Evolutionary conservation across 2,113 vertebrate genomes (phyloP), one percentile per base, ranked within the genome.

Genomic region (Climacteris rufus): DNA sequence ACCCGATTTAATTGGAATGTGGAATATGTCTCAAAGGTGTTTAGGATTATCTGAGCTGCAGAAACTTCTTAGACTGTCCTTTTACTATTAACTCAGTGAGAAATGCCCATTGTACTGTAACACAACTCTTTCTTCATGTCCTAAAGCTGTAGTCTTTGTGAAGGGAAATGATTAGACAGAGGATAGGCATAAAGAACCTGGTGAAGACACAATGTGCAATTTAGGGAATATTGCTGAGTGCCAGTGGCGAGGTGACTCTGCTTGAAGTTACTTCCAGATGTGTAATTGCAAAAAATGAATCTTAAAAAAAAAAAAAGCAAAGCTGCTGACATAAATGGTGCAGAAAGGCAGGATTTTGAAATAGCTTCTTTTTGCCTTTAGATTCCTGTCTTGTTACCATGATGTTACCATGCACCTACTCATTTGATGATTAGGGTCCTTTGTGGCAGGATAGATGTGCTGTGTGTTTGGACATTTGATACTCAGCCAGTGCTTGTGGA

Each of bases 331-430:
- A 17, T 75, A 60, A 85, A 19, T 25, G 37, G 7, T 64, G 17
- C 33, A 57, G 57, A 71, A 75, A 59, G 84, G 39, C 35, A 75
- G 45, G 35, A 54, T 21, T 71, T 37, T 64, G 39, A 77, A 69
- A 39, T 35, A 50, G 8, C 19, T 87, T 79, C 4, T 1, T 88
- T 88, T 77, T 89, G 10, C 39, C 28, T 61, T 44, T 61, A 31
- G 60, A n/a, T n/a, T n/a, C n/a, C n/a, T n/a, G n/a, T n/a, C n/a
- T n/a, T n/a, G n/a, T n/a, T n/a, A n/a, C n/a, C n/a, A n/a, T n/a
- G n/a, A 42, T 52, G 20, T n/a, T 88, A 18, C 37, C 61, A 45
- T 72, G 44, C 23, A 21, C 0, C 0, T 66, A 21, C 14, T 40
- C 15, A 27, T 78, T 54, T 75, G 61, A 44, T 82, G 70, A 37